Evolutionary conservation across 2,797 vertebrate genomes (phyloP), one percentile per base, ranked within the genome.

Genomic region (Rhynchonycteris naso): DNA sequence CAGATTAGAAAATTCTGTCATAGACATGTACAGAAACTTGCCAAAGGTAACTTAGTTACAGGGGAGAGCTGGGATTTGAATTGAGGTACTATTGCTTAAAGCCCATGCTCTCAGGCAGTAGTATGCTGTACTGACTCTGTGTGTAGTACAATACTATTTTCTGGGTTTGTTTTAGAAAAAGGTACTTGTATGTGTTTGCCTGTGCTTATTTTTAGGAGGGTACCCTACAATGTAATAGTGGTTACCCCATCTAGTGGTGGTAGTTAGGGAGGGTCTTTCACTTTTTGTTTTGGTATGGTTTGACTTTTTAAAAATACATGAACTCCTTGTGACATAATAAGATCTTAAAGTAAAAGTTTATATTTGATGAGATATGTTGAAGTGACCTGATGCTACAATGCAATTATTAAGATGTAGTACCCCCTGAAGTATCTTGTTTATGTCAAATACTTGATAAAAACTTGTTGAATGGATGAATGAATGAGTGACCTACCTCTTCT

Each of bases 231-330:
- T 68, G 24, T 75, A 72, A 85, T 38, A 76, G 52, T 90, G 61
- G 75, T 93, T 89, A 74, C 86, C 66, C 80, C 86, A 94, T 43
- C 89, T 92, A 93, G 90, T 92, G 90, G 94, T 90, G n/a, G 54
- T 76, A 54, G 61, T 38, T 76, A 6, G 19, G 47, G n/a, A 59
- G 30, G 63, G 24, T 79, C 15, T 82, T 86, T 52, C 15, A 58
- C 19, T 88, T 75, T 85, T 71, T 65, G 2, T 30, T 59, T 91
- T 54, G 75, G 4, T 79, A 9, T 50, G 7, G n/a, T 24, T 93
- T 78, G 68, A 80, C 9, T 54, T 84, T 94, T 3, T 4, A 4
- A 43, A 71, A 82, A 35, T 43, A 38, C 1, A 74, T 33, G 7
- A 13, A 35, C n/a, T 81, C 4, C 16, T 84, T 74, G 38, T 52